These are phyloP conservation scores for Orientallactaga bullata DNA, from an alignment of 2,113 vertebrate species.

Conservation along the genomic window DNA sequence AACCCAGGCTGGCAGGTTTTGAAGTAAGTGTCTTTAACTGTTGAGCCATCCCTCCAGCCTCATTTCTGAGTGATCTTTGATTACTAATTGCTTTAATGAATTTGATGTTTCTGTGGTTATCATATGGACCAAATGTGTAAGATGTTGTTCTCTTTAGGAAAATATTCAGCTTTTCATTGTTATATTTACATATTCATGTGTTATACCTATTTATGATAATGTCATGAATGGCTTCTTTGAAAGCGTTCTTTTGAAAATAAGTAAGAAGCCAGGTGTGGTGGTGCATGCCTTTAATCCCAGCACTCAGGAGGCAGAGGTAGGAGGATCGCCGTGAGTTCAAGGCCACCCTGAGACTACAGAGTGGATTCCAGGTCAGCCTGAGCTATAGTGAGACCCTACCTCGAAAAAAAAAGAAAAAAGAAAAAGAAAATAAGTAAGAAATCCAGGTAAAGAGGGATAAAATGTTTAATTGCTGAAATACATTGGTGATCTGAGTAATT, in stretches of 20 bases:
- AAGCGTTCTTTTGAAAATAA: conserved; percentile 57
- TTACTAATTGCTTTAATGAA: neutral
- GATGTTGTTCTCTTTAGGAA: neutral
- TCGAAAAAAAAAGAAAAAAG: no score
- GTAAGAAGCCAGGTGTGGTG: no score
- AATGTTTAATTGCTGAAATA: conserved; percentile 82
- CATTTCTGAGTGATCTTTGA: no score
- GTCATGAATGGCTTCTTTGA: neutral
- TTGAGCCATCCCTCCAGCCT: no score
- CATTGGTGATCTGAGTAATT: conserved; percentile 50
- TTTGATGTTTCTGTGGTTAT: neutral
- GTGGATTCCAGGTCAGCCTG: no score
- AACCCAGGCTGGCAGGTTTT: no score
- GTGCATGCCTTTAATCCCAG: no score
- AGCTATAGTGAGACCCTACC: no score
- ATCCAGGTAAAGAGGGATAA: conserved; percentile 74
- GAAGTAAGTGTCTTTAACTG: no score
- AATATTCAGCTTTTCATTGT: neutral
- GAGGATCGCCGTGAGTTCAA: no score
- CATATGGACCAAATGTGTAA: neutral
- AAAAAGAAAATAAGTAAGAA: conserved; percentile 66
- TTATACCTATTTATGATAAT: neutral
- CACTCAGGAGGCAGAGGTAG: no score
- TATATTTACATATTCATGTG: neutral
- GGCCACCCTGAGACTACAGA: no score